Percentiles rank a stretch among this genome's conserved stretches.
phyloP scores from a whole-genome alignment of 2,888 invertebrate species.

The Arge pagana region DNA sequence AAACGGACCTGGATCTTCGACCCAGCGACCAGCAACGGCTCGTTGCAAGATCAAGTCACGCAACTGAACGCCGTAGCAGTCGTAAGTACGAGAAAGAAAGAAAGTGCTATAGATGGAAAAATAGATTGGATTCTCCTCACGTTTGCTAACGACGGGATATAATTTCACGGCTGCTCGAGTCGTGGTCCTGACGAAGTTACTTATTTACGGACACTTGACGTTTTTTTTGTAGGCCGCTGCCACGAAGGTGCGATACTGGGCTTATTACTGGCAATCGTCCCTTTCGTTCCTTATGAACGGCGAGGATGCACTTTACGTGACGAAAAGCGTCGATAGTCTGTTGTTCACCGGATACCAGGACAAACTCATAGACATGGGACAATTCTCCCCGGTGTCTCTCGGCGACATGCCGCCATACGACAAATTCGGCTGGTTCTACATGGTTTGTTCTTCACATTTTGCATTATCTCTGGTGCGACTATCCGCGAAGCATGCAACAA shows the following conservation, averaged over 20 bases:
- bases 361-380: conserved; percentile 69
- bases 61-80: conserved; percentile 78
- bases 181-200: no score
- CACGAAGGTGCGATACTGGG: conserved; percentile 66
- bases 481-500: no score
- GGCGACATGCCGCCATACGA: conserved; percentile 66
- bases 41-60: conserved; percentile 71
- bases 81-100: conserved; percentile 73
- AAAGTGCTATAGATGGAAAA: no score
- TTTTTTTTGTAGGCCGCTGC: conserved; percentile 60
- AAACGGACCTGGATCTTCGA: conserved; percentile 74
- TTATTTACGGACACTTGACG: no score
- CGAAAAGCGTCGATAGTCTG: conserved; percentile 70
- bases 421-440: conserved; percentile 86
- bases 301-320: conserved; percentile 63
- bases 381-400: conserved; percentile 61
- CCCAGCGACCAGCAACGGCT: conserved; percentile 68
- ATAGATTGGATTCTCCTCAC: no score
- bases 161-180: no score
- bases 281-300: conserved; percentile 64
- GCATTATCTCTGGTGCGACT: no score
- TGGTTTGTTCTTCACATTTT: no score
- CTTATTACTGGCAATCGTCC: conserved; percentile 62
- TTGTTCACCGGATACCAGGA: conserved; percentile 84
- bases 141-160: no score